Conservation (phyloP, 1,140 invertebrate species). For the Thaumatotibia leucotreta region DNA sequence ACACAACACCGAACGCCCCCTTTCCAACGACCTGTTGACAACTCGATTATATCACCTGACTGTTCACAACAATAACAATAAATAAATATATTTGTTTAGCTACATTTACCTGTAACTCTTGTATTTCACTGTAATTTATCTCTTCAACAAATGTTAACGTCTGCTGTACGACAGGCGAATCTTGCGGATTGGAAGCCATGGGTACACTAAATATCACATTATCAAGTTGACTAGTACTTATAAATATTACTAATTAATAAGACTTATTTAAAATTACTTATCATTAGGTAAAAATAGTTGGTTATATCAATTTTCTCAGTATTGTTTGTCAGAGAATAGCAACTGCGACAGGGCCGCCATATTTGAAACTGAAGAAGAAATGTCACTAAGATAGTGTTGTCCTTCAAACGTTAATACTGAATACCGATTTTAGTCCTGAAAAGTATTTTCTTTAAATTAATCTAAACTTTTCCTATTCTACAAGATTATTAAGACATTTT, state of each 20-base stretch:
- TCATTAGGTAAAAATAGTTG: constrained; percentile 58
- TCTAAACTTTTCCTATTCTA: too few relatives aligned
- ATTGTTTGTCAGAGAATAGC: constrained; percentile 73
- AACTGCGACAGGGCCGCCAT: constrained; percentile 75
- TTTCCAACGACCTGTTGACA: constrained; percentile 89
- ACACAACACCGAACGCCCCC: constrained; percentile 97
- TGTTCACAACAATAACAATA: constrained; percentile 21
- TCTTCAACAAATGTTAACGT: constrained; percentile 66
- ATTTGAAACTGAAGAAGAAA: constrained; percentile 69
- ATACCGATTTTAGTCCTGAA: not conserved
- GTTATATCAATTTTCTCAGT: constrained; percentile 63
- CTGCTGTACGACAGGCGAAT: constrained; percentile 65
- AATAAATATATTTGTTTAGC: constrained; percentile 14
- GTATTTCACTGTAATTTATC: constrained; percentile 75
- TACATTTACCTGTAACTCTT: constrained; percentile 68
- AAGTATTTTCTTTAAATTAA: too few relatives aligned
- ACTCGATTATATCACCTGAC: constrained; percentile 16
- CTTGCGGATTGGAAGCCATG: constrained; percentile 73
- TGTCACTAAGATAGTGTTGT: constrained; percentile 29
- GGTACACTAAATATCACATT: constrained; percentile 72
- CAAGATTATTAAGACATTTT: too few relatives aligned
- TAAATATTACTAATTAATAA: constrained; percentile 34
- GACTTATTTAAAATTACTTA: constrained; percentile 40
- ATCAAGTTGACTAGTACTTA: constrained; percentile 60
- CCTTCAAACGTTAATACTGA: not conserved